A percentile compares a stretch with the other conserved stretches of the same genome.
These are phyloP conservation scores for Serranochromis macrocephalus DNA, from an alignment of 2,113 vertebrate species.

Conservation along the genomic window DNA sequence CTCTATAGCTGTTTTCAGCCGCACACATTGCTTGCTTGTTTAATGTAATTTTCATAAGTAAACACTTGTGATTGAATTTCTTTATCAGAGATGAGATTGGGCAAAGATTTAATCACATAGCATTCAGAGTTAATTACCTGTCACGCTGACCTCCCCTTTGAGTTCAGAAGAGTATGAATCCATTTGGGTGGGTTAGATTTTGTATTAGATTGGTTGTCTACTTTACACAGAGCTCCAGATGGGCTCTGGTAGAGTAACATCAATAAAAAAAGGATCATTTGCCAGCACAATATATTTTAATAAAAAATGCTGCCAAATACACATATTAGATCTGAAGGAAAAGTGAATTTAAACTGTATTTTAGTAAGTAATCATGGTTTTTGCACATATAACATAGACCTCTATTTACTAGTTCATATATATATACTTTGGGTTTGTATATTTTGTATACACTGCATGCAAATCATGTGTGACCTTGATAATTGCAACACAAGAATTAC, in stretches of 20 bases:
- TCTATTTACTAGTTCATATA: accelerated
- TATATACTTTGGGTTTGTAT: not conserved
- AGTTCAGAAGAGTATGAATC: conserved; percentile 32
- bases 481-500: not conserved
- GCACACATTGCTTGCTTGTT: not conserved
- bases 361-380: not conserved
- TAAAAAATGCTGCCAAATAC: not conserved
- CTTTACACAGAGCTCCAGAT: conserved; percentile 22
- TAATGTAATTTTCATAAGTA: conserved; percentile 39
- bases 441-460: not conserved
- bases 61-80: conserved; percentile 54
- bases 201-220: conserved; percentile 5
- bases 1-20: not conserved
- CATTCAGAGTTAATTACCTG: conserved; percentile 63
- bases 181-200: conserved; percentile 39
- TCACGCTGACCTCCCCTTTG: conserved; percentile 29
- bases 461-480: not conserved
- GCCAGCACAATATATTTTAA: not conserved
- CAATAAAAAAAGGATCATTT: not conserved
- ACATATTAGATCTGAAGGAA: not conserved
- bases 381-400: not conserved
- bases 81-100: conserved; percentile 44
- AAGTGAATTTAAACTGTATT: not conserved
- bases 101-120: conserved; percentile 56
- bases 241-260: not conserved